Conservation (phyloP, 2,113 vertebrate species). For the Tyto alba region DNA sequence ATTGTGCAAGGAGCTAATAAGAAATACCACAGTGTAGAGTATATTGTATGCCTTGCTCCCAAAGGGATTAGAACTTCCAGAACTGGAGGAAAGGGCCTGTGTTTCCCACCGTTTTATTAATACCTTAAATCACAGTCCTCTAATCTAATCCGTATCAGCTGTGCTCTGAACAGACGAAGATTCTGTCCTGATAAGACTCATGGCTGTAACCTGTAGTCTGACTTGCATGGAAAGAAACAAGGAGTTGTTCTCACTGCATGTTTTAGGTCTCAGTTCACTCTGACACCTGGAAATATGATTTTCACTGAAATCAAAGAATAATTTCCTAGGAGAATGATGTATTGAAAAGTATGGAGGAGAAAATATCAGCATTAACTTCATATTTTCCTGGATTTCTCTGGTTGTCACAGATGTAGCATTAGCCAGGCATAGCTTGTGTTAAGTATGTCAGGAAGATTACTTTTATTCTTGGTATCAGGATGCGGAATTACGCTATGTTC, state of each 20-base stretch:
- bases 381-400: conserved; percentile 1
- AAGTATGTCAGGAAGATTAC: not conserved
- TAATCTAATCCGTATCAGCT: conserved; percentile 26
- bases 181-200: not conserved
- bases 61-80: not conserved
- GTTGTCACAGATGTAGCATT: not conserved
- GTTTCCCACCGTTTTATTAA: conserved; percentile 52
- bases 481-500: not conserved
- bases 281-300: conserved; percentile 29
- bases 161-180: not conserved
- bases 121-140: conserved; percentile 9
- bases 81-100: not conserved
- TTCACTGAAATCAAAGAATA: conserved; percentile 1
- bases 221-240: not conserved
- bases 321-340: conserved; percentile 4
- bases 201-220: not conserved
- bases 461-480: not conserved
- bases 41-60: not conserved
- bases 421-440: not conserved
- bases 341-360: not conserved
- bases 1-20: not conserved
- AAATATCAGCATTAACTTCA: not conserved
- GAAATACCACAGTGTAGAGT: not conserved
- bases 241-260: not conserved
- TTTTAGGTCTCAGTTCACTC: not conserved